Percentiles rank a stretch among this genome's conserved stretches.
These are phyloP conservation scores for Gasterosteus aculeatus DNA, from an alignment of 2,113 vertebrate genomes.

Conservation along the genomic window DNA sequence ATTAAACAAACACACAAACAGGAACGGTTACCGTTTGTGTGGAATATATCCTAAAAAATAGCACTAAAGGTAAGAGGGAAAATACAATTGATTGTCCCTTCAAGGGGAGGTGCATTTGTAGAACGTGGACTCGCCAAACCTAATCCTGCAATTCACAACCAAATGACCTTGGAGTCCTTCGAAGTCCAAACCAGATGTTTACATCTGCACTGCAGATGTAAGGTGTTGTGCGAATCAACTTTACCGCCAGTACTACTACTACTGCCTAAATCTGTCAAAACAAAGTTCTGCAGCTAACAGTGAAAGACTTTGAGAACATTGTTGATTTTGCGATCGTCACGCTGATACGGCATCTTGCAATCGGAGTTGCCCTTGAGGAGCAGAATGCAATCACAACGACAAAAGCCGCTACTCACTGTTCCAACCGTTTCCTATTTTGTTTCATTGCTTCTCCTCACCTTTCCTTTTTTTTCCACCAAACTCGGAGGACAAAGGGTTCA, in stretches of 20 bases:
- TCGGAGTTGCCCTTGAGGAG: constrained; percentile 27
- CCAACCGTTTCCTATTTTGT: constrained; percentile 33
- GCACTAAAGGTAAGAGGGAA: not conserved
- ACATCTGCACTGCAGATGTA: not conserved
- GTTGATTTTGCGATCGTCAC: not conserved
- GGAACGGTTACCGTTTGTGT: not conserved
- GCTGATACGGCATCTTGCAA: constrained; percentile 24
- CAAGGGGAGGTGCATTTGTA: not conserved
- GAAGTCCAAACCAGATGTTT: not conserved
- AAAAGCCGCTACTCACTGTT: constrained; percentile 19
- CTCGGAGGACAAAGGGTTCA: constrained; percentile 47
- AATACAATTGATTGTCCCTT: not conserved
- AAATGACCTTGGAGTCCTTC: not conserved
- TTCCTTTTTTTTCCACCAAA: constrained; percentile 16
- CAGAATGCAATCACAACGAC: constrained; percentile 25
- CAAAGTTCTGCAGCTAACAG: not conserved
- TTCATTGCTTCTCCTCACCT: not conserved
- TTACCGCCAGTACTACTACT: not conserved
- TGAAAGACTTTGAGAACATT: constrained; percentile 6
- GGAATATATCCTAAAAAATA: not conserved
- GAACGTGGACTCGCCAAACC: not conserved
- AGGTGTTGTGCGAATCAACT: constrained; percentile 10
- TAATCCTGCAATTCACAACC: not conserved
- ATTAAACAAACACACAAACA: constrained; percentile 5
- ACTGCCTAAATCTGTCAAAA: not conserved